These are phyloP conservation scores for Notodromas monacha DNA, from an alignment of 2,888 invertebrate genomes.

Conservation along the genomic window DNA sequence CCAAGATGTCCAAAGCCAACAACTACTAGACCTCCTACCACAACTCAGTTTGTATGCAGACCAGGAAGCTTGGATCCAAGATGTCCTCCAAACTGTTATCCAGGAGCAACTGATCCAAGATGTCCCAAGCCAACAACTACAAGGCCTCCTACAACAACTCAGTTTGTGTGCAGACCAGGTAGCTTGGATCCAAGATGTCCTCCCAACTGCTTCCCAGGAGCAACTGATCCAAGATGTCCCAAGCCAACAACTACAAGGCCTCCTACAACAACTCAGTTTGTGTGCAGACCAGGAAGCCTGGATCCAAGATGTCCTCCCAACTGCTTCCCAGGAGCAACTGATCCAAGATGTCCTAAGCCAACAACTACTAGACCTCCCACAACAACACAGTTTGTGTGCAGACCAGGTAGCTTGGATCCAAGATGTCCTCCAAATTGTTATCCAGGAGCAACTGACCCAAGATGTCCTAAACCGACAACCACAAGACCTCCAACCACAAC, in stretches of 20 bases:
- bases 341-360: constrained; percentile 1
- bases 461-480: not conserved
- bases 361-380: not conserved
- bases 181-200: constrained; percentile 1
- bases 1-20: constrained; percentile 1
- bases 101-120: not conserved
- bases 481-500: not conserved
- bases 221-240: not conserved
- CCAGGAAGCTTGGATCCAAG: constrained; percentile 4
- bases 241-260: constrained; percentile 1
- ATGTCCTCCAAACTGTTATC: not conserved
- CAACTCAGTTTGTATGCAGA: not conserved
- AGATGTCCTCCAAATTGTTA: constrained; percentile 1
- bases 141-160: not conserved
- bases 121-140: constrained; percentile 1
- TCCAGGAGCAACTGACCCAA: not conserved
- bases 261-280: constrained; percentile 1
- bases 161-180: constrained; percentile 1
- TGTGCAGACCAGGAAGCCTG: constrained; percentile 1
- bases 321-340: too few relatives aligned
- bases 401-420: constrained; percentile 1
- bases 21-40: not conserved
- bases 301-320: too few relatives aligned
- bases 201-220: not conserved
- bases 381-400: constrained; percentile 1